Evolutionary conservation across 2,888 invertebrate species (phyloP), one percentile per base, ranked within the genome.

Genomic region (Torymus auratus): DNA sequence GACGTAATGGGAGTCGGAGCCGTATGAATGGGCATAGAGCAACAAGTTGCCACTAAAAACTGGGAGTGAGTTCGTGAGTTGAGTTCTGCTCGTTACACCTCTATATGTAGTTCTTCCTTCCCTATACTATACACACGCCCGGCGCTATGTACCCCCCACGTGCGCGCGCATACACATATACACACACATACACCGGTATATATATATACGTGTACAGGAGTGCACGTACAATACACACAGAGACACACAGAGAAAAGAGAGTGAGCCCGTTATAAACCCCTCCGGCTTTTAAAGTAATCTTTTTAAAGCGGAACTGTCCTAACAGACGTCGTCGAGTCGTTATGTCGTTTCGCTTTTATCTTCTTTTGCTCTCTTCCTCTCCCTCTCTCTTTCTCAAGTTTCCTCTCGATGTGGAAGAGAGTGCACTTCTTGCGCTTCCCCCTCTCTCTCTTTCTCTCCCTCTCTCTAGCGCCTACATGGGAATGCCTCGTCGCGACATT

Each of bases 11-110:
- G 88, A 90, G 90, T 90, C 89, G 89, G 90, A 90, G 89, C 89
- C 88, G 90, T 91, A 91, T 91, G 91, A 91, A 91, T 91, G 91
- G 90, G 90, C 88, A 90, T 89, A 89, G 89, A 89, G 78, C 74
- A 91, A 91, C 91, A 91, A 91, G 91, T 91, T 91, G 91, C 91
- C 89, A 91, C 90, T 91, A 91, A 91, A 91, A 91, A 91, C 90
- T 90, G 90, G 88, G 90, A 90, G 90, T 90, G 90, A 90, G 90
- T 91, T 90, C 89, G 90, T 91, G 90, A 91, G 91, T 91, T 89
- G 90, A 91, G 90, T 91, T 91, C 89, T 90, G 89, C 90, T 91
- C 91, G 91, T 91, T 91, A 91, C 90, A 91, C 90, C 88, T 90
- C 90, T 90, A 90, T 91, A 90, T 91, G 89, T 90, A 90, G 87